These are phyloP conservation scores for Ataeniobius toweri DNA, from an alignment of 2,797 vertebrate genomes.

Conservation along the genomic window DNA sequence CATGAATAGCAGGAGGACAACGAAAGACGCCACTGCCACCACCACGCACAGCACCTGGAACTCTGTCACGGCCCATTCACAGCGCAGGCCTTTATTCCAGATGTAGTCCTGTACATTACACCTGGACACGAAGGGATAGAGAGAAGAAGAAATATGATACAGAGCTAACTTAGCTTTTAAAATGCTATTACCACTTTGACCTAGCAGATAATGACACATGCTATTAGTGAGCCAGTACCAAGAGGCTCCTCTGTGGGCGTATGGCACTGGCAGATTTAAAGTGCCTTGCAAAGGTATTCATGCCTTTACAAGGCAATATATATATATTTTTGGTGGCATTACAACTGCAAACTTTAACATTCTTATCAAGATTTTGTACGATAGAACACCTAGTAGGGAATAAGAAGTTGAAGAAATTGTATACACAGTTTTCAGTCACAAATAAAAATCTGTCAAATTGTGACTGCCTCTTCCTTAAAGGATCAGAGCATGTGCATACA, in stretches of 20 bases:
- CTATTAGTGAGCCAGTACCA: not conserved
- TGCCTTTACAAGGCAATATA: not conserved
- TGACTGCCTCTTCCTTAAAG: not conserved
- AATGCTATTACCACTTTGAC: not conserved
- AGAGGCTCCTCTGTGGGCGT: slow-evolving; percentile 11
- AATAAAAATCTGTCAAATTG: not conserved
- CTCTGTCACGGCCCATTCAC: slow-evolving; percentile 94
- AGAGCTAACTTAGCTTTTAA: not conserved
- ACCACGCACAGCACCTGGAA: slow-evolving; percentile 96
- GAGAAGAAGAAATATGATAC: not conserved
- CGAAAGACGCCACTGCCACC: slow-evolving; percentile 85
- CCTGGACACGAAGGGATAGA: slow-evolving; percentile 48
- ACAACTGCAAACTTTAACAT: not conserved
- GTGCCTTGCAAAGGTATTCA: not conserved
- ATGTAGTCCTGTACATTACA: slow-evolving; percentile 92
- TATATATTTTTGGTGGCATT: not conserved
- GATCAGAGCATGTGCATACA: not conserved
- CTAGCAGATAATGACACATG: not conserved
- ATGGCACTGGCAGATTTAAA: slow-evolving; percentile 7
- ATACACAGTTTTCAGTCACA: not conserved
- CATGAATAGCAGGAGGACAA: slow-evolving; percentile 94
- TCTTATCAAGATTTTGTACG: not conserved
- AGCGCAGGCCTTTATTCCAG: slow-evolving; percentile 96
- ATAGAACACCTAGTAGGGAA: not conserved
- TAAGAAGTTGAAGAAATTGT: not conserved